These are phyloP conservation scores for Cyprinodon tularosa DNA, from an alignment of 2,113 vertebrate genomes.

Conservation along the genomic window DNA sequence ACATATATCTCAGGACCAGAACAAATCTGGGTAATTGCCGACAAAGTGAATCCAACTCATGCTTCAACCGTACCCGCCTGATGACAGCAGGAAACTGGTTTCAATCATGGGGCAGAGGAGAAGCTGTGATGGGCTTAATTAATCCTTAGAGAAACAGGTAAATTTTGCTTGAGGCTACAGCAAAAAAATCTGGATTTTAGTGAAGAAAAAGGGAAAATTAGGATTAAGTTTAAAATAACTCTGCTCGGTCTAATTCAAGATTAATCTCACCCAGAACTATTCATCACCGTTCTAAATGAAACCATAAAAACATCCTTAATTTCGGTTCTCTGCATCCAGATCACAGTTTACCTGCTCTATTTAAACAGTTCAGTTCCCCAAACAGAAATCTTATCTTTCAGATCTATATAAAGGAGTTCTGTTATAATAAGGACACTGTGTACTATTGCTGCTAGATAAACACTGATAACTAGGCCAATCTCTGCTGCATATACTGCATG, in stretches of 20 bases:
- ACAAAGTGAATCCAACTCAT: not conserved
- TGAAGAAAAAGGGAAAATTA: not conserved
- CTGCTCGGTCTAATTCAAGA: not conserved
- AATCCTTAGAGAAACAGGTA: not conserved
- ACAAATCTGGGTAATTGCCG: not conserved
- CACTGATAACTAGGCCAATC: constrained; percentile 59
- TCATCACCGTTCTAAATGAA: too few relatives aligned
- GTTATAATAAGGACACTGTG: constrained; percentile 55
- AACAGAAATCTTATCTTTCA: constrained; percentile 3
- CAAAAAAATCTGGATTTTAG: not conserved
- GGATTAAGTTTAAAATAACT: not conserved
- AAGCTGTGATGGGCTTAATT: not conserved
- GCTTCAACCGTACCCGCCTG: not conserved
- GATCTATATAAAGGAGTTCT: constrained; percentile 32
- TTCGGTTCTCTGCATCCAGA: not conserved
- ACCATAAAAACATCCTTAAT: not conserved
- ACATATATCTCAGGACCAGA: not conserved
- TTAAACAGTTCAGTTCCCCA: not conserved
- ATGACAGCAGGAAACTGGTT: not conserved
- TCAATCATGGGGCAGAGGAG: not conserved
- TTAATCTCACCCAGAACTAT: not conserved
- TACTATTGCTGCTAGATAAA: constrained; percentile 47
- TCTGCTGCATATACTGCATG: constrained; percentile 55
- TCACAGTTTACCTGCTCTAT: not conserved
- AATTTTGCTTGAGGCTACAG: not conserved